Evolutionary conservation across 1,140 invertebrate genomes (phyloP).

Genomic region (Apis florea): DNA sequence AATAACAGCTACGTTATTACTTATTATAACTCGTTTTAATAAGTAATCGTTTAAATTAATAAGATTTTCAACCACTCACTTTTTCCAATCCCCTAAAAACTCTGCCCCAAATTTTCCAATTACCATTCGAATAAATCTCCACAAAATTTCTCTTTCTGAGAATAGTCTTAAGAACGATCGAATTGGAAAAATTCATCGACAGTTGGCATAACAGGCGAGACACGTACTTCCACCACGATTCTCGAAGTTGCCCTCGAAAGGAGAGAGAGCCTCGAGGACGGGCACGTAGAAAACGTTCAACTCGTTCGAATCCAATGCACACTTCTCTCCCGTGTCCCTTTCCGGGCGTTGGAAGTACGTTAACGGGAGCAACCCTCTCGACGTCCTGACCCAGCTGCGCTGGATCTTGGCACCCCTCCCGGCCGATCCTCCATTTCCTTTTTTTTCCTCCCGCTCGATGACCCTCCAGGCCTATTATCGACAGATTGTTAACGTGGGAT

Average conservation of each 20-base stretch:
- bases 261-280: conserved; percentile 40
- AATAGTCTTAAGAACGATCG: too few relatives aligned
- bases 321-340: conserved; percentile 32
- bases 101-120: too few relatives aligned
- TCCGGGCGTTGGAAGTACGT: conserved; percentile 42
- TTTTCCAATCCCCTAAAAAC: too few relatives aligned
- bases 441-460: conserved; percentile 32
- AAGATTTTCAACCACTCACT: too few relatives aligned
- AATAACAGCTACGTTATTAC: too few relatives aligned
- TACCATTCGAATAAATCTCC: too few relatives aligned
- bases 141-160: too few relatives aligned
- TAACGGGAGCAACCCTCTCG: conserved; percentile 65
- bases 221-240: too few relatives aligned
- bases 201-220: too few relatives aligned
- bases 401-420: conserved; percentile 66
- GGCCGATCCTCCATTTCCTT: conserved; percentile 61
- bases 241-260: background rate
- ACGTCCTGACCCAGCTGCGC: conserved; percentile 60
- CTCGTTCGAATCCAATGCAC: background rate
- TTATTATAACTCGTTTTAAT: too few relatives aligned
- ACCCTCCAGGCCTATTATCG: conserved; percentile 51
- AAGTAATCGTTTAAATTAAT: too few relatives aligned
- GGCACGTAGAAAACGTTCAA: conserved; percentile 49
- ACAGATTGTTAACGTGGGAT: conserved; percentile 44
- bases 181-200: background rate